A percentile compares a stretch with the other conserved stretches of the same genome.
These are phyloP conservation scores for Cricetomys ansorgei DNA, from an alignment of 2,113 vertebrate genomes.

Conservation along the genomic window DNA sequence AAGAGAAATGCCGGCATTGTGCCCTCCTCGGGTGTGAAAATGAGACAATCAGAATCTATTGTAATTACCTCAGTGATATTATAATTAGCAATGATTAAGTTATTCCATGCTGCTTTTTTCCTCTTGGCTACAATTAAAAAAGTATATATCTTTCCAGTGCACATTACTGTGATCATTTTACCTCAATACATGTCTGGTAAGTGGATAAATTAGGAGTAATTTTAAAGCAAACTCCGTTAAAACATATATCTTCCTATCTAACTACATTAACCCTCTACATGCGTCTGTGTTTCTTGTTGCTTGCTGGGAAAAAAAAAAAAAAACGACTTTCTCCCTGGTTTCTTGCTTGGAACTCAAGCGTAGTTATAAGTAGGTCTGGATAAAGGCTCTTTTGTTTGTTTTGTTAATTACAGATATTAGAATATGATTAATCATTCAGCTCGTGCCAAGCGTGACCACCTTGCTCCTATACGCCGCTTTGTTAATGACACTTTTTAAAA, in stretches of 20 bases:
- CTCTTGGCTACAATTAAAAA: constrained; percentile 96
- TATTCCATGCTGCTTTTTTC: constrained; percentile 93
- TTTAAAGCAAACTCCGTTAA: constrained; percentile 91
- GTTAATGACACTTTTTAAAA: neutral
- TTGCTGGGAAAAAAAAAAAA: neutral
- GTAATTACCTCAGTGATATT: constrained; percentile 98
- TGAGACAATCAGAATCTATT: constrained; percentile 99
- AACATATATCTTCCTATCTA: constrained; percentile 89
- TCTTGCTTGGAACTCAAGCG: constrained; percentile 41
- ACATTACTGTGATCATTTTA: constrained; percentile 93
- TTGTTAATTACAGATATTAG: constrained; percentile 61
- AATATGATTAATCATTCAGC: constrained; percentile 57
- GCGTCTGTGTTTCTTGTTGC: constrained; percentile 23
- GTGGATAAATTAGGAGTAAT: constrained; percentile 92
- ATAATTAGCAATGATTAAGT: constrained; percentile 98
- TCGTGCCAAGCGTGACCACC: constrained; percentile 18
- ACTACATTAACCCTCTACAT: constrained; percentile 86
- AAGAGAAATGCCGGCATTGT: constrained; percentile 91
- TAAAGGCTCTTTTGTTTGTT: neutral
- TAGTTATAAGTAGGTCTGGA: constrained; percentile 26
- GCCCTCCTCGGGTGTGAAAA: constrained; percentile 94
- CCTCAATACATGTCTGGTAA: constrained; percentile 90
- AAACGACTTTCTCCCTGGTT: neutral
- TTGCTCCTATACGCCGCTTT: neutral
- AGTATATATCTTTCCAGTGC: constrained; percentile 95